These are phyloP conservation scores for Cichladusa arquata DNA, from an alignment of 2,113 vertebrate genomes.

Conservation along the genomic window DNA sequence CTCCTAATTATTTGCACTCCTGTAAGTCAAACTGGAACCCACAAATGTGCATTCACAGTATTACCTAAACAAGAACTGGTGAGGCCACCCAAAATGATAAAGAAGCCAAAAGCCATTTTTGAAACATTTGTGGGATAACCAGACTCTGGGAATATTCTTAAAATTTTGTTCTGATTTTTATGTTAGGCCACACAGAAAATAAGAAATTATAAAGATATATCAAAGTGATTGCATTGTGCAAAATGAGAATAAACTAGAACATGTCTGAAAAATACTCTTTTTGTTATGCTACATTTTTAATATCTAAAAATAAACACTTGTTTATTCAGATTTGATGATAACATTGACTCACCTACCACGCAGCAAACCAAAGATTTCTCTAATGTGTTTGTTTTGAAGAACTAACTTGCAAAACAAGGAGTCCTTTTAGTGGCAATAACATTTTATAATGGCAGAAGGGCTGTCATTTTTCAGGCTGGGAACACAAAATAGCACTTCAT, in stretches of 20 bases:
- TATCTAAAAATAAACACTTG: constrained; percentile 41
- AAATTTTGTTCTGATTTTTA: not conserved
- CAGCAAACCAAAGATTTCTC: constrained; percentile 43
- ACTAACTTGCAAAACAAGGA: constrained; percentile 48
- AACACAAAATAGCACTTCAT: constrained; percentile 29
- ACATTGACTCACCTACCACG: constrained; percentile 11
- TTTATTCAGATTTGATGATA: constrained; percentile 58
- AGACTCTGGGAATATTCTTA: not conserved
- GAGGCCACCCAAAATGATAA: not conserved
- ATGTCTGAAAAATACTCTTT: not conserved
- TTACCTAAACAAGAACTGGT: not conserved
- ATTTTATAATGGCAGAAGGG: not conserved
- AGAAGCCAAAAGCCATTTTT: not conserved
- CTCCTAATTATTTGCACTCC: not conserved
- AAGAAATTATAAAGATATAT: not conserved
- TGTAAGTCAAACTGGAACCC: not conserved
- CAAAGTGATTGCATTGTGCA: not conserved
- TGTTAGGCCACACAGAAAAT: not conserved
- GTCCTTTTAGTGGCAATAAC: constrained; percentile 1
- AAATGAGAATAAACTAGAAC: not conserved
- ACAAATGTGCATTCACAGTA: not conserved
- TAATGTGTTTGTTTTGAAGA: constrained; percentile 54
- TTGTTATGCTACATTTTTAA: not conserved
- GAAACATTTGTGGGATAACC: not conserved
- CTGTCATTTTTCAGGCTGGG: not conserved